A percentile compares a stretch with the other conserved stretches of the same genome.
Conservation (phyloP, 2,888 invertebrate genomes). For the Keiferia lycopersicella region DNA sequence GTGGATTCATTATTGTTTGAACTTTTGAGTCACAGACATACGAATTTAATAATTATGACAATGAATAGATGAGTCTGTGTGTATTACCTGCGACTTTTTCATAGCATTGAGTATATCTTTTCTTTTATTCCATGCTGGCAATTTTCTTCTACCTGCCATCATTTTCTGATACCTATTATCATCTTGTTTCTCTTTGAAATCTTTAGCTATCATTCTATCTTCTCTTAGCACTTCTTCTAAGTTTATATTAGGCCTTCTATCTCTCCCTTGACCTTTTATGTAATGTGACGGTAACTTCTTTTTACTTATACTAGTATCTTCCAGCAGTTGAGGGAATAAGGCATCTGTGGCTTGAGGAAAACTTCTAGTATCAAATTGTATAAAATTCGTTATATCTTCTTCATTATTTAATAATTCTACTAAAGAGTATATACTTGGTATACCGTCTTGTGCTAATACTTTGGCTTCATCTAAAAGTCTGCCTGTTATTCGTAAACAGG, state of each 20-base stretch:
- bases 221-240: slow-evolving; percentile 80
- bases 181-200: slow-evolving; percentile 82
- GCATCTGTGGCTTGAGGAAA: slow-evolving; percentile 80
- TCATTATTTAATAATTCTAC: slow-evolving; percentile 87
- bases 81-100: slow-evolving; percentile 79
- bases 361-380: slow-evolving; percentile 77
- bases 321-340: slow-evolving; percentile 82
- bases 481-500: slow-evolving; percentile 84
- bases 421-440: slow-evolving; percentile 87
- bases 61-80: not conserved
- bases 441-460: slow-evolving; percentile 83
- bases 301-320: slow-evolving; percentile 52
- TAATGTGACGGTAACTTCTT: slow-evolving; percentile 82
- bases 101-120: slow-evolving; percentile 85
- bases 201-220: slow-evolving; percentile 82
- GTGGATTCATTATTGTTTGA: no score
- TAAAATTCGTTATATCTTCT: slow-evolving; percentile 82
- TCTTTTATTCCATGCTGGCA: slow-evolving; percentile 88
- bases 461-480: slow-evolving; percentile 86
- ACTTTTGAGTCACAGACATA: no score
- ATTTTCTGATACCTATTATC: slow-evolving; percentile 85
- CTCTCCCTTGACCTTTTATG: slow-evolving; percentile 81
- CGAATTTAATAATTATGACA: no score
- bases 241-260: slow-evolving; percentile 74
- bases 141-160: slow-evolving; percentile 81